These are phyloP conservation scores for Ageneiosus marmoratus DNA, from an alignment of 2,113 vertebrate genomes.

Conservation along the genomic window DNA sequence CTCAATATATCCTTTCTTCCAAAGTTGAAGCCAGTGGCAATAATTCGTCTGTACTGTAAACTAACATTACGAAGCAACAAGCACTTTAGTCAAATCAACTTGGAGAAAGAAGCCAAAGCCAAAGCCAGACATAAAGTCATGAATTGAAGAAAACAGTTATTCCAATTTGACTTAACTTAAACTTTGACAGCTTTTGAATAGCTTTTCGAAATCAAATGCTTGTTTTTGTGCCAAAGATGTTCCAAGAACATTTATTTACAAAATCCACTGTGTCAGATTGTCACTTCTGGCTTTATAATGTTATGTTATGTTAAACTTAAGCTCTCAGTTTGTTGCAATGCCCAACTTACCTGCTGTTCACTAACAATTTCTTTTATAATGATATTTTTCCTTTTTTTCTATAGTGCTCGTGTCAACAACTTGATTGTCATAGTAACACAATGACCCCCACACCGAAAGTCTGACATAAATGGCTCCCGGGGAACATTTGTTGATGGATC, in stretches of 20 bases:
- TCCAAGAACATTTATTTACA: neutral
- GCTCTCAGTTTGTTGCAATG: neutral
- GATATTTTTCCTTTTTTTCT: neutral
- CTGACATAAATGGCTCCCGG: neutral
- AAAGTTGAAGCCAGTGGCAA: no score
- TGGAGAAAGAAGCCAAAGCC: no score
- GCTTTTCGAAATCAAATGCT: neutral
- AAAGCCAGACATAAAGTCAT: no score
- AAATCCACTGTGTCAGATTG: neutral
- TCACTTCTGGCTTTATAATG: neutral
- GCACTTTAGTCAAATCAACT: no score
- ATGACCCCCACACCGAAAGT: neutral
- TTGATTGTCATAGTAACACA: neutral
- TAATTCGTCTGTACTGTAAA: no score
- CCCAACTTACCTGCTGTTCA: neutral
- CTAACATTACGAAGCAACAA: no score
- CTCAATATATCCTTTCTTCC: no score
- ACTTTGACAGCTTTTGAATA: no score
- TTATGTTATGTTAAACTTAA: neutral
- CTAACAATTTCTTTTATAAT: neutral
- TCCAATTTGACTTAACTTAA: no score
- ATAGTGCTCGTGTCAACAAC: neutral
- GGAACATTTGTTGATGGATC: neutral
- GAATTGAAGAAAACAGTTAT: no score
- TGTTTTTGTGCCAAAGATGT: neutral